These are phyloP conservation scores for Ashinkailepas kermadecensis DNA, from an alignment of 2,888 invertebrate species.

Conservation along the genomic window DNA sequence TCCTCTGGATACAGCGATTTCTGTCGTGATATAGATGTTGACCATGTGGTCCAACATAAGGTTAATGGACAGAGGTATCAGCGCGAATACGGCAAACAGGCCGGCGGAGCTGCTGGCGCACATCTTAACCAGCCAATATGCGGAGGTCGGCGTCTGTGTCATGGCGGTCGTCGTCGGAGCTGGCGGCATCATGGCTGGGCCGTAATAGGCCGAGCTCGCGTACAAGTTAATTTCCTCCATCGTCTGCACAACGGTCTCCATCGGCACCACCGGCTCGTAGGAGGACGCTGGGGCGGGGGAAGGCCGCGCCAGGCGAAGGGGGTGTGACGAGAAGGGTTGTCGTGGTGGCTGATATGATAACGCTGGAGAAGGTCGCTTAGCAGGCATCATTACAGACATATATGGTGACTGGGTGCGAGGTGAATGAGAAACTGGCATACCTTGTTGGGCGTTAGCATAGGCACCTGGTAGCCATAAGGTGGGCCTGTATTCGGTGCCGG, in stretches of 20 bases:
- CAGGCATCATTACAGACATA: too few relatives aligned
- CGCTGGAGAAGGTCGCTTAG: too few relatives aligned
- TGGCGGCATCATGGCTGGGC: neutral
- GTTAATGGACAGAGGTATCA: neutral
- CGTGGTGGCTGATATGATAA: too few relatives aligned
- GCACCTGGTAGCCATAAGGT: too few relatives aligned
- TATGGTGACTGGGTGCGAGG: too few relatives aligned
- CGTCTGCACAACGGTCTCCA: conserved; percentile 25
- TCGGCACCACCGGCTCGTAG: neutral
- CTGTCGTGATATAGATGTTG: conserved; percentile 26
- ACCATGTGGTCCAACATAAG: conserved; percentile 26
- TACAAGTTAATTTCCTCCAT: conserved; percentile 14
- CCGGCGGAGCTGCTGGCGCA: neutral
- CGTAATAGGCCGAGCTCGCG: neutral
- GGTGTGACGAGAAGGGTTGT: too few relatives aligned
- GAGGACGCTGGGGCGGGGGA: neutral
- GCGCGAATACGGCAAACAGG: neutral
- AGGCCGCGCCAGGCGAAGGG: too few relatives aligned
- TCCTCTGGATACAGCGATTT: conserved; percentile 15
- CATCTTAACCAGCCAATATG: neutral
- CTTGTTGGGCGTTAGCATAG: too few relatives aligned
- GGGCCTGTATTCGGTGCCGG: too few relatives aligned
- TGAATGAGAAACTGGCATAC: too few relatives aligned
- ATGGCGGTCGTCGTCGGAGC: neutral
- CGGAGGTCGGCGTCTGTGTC: neutral